Evolutionary conservation across 2,113 vertebrate species (phyloP).

Genomic region (Sylvietta virens): DNA sequence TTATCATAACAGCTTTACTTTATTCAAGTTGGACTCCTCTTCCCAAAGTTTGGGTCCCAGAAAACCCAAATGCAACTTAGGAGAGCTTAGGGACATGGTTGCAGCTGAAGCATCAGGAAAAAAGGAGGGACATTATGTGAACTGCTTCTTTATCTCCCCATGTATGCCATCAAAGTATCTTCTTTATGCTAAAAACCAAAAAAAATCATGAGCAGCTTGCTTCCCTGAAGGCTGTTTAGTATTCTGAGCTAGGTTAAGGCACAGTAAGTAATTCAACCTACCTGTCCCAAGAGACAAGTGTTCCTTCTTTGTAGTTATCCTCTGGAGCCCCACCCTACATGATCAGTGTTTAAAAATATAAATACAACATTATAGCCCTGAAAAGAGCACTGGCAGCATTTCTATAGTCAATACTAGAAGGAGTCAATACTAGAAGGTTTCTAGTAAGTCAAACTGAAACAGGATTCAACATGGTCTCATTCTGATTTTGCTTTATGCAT

Average conservation of each 20-base stretch:
- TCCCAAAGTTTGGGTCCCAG: background rate
- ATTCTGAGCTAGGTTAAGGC: background rate
- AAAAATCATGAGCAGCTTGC: background rate
- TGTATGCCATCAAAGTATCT: background rate
- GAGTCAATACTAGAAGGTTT: background rate
- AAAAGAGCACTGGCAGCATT: background rate
- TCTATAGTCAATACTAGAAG: background rate
- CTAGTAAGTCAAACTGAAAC: background rate
- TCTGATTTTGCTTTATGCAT: background rate
- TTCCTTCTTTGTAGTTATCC: slow-evolving; percentile 77
- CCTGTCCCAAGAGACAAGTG: slow-evolving; percentile 79
- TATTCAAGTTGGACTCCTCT: background rate
- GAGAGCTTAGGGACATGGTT: background rate
- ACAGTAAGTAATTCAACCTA: slow-evolving; percentile 46
- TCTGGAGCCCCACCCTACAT: slow-evolving; percentile 83
- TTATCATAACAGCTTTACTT: background rate
- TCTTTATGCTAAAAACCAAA: background rate
- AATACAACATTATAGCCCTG: background rate
- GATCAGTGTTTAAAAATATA: slow-evolving; percentile 8
- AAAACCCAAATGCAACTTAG: background rate
- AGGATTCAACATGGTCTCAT: background rate
- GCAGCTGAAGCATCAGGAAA: background rate
- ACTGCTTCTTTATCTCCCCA: background rate
- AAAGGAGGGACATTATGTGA: background rate
- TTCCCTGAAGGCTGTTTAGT: background rate